These are phyloP conservation scores for Vipera latastei DNA, from an alignment of 2,797 vertebrate genomes.

Conservation along the genomic window DNA sequence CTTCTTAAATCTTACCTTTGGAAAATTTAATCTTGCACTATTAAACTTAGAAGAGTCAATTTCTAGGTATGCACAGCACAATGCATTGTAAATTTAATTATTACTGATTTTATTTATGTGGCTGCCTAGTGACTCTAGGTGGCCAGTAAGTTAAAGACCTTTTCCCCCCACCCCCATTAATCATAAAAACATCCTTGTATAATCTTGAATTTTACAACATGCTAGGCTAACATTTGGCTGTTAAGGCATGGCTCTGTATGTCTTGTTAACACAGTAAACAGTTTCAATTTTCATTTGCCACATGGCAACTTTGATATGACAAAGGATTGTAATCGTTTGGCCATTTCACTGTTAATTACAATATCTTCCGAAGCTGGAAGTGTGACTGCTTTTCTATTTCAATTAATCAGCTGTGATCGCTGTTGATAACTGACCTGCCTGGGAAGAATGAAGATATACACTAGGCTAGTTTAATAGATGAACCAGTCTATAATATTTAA, in stretches of 20 bases:
- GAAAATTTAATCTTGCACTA: not conserved
- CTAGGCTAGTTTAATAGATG: constrained; percentile 34
- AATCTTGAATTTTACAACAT: not conserved
- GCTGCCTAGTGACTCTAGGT: not conserved
- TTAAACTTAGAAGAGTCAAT: not conserved
- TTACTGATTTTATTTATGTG: not conserved
- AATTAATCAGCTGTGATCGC: not conserved
- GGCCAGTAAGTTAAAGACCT: not conserved
- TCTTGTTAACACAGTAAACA: not conserved
- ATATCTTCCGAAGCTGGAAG: not conserved
- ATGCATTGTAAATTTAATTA: not conserved
- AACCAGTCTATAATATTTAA: constrained; percentile 64
- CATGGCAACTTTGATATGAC: not conserved
- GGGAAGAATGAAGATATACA: constrained; percentile 31
- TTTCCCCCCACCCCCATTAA: too few relatives aligned
- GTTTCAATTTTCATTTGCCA: not conserved
- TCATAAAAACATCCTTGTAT: not conserved
- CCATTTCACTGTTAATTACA: not conserved
- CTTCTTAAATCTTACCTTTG: not conserved
- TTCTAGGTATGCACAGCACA: not conserved
- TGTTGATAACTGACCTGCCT: constrained; percentile 22
- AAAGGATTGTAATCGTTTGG: not conserved
- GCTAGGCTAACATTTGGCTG: not conserved
- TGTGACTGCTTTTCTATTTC: not conserved
- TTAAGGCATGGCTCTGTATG: not conserved